These are phyloP conservation scores for Lonchura striata DNA, from an alignment of 2,113 vertebrate genomes.

Conservation along the genomic window DNA sequence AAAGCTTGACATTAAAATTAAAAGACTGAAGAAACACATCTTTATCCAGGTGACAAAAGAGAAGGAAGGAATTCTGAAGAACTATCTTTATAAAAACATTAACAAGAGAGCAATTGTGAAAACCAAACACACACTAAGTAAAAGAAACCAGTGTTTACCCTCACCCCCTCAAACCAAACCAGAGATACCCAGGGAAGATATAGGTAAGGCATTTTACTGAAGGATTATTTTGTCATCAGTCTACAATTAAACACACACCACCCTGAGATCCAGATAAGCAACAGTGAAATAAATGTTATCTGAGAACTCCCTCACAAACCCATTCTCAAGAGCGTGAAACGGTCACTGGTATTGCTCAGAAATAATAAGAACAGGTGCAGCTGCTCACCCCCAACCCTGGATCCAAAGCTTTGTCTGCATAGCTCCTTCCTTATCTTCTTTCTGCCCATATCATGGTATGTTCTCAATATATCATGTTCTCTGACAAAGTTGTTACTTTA, in stretches of 20 bases:
- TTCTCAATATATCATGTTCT: neutral
- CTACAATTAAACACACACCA: neutral
- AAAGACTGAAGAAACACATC: neutral
- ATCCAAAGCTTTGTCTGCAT: neutral
- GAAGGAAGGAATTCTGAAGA: neutral
- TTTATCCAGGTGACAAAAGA: neutral
- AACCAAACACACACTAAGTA: neutral
- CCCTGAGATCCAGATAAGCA: neutral
- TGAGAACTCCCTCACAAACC: neutral
- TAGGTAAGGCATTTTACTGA: neutral
- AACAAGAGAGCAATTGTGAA: neutral
- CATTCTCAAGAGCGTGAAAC: neutral
- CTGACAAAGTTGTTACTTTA: neutral
- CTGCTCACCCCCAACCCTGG: neutral
- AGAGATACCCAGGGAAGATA: neutral
- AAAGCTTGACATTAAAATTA: neutral
- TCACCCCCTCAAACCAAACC: neutral
- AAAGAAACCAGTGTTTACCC: neutral
- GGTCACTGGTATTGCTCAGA: neutral
- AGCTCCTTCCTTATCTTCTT: neutral
- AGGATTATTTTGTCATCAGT: conserved; percentile 18
- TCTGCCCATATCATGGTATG: neutral
- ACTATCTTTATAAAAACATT: neutral
- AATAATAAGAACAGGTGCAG: neutral
- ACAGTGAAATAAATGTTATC: neutral